These are phyloP conservation scores for Eremophila alpestris DNA, from an alignment of 2,797 vertebrate species.

Conservation along the genomic window DNA sequence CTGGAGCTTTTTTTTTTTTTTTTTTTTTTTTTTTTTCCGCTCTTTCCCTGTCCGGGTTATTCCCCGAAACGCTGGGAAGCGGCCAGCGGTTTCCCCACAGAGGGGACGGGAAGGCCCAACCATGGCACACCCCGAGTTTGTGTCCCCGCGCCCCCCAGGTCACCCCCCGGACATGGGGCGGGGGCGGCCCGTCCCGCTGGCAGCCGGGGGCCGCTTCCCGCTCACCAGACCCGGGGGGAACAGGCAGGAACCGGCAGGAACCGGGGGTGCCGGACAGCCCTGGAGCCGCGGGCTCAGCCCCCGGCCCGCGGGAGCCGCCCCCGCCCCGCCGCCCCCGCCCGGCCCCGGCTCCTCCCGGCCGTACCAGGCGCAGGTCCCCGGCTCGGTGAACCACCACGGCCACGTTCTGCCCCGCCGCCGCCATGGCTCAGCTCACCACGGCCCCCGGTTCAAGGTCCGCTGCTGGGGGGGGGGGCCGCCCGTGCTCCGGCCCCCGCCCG, in stretches of 20 bases:
- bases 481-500: not conserved
- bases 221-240: not conserved
- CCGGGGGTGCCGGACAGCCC: not conserved
- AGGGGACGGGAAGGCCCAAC: not conserved
- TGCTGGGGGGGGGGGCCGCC: not conserved
- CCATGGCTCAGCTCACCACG: not conserved
- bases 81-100: not conserved
- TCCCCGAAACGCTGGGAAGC: fast-evolving
- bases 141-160: not conserved
- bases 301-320: not conserved
- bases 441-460: not conserved
- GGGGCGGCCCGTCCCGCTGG: too few species aligned
- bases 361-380: not conserved
- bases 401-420: not conserved
- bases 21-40: too few species aligned
- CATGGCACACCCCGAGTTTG: not conserved
- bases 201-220: not conserved
- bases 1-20: too few species aligned
- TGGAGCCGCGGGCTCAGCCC: not conserved
- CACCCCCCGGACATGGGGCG: not conserved
- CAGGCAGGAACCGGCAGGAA: not conserved
- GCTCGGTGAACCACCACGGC: not conserved
- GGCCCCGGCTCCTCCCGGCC: not conserved
- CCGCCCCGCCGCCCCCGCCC: not conserved
- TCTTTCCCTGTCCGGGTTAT: too few species aligned